A percentile compares a stretch with the other conserved stretches of the same genome.
phyloP scores from a whole-genome alignment of 2,888 invertebrate species.

The Candidula unifasciata region DNA sequence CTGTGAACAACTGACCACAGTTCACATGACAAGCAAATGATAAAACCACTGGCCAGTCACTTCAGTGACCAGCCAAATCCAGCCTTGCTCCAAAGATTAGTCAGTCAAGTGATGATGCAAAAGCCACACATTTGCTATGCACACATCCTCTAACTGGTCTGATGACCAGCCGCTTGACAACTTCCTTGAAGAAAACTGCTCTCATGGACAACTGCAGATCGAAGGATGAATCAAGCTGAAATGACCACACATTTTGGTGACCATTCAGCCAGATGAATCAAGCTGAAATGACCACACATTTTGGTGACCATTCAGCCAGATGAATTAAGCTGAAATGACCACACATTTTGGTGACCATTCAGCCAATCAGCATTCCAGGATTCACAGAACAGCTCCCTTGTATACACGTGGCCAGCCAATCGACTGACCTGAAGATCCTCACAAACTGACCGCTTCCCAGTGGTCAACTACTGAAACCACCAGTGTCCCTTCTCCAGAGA shows the following conservation, averaged over 20 bases:
- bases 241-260: slow-evolving; percentile 8
- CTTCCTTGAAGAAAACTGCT: not conserved
- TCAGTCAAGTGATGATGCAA: not conserved
- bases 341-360: slow-evolving; percentile 5
- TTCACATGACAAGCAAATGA: slow-evolving; percentile 32
- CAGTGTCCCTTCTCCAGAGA: slow-evolving; percentile 25
- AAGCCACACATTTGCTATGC: not conserved
- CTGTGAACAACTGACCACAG: slow-evolving; percentile 13
- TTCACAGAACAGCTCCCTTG: not conserved
- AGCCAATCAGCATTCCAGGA: not conserved
- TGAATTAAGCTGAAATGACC: slow-evolving; percentile 12
- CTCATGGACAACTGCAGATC: slow-evolving; percentile 6
- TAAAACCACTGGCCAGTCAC: slow-evolving; percentile 25
- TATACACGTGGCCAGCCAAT: slow-evolving; percentile 11
- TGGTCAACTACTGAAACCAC: slow-evolving; percentile 26
- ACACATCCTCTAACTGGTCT: not conserved
- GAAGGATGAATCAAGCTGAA: not conserved
- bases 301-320: slow-evolving; percentile 2
- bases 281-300: slow-evolving; percentile 6
- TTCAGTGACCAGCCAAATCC: slow-evolving; percentile 16
- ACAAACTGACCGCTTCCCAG: slow-evolving; percentile 24
- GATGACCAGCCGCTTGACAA: not conserved
- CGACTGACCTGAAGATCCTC: slow-evolving; percentile 32
- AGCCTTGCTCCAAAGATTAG: slow-evolving; percentile 17
- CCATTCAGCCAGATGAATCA: slow-evolving; percentile 1